Evolutionary conservation across 2,888 invertebrate genomes (phyloP).

Genomic region (Bombylius discolor): DNA sequence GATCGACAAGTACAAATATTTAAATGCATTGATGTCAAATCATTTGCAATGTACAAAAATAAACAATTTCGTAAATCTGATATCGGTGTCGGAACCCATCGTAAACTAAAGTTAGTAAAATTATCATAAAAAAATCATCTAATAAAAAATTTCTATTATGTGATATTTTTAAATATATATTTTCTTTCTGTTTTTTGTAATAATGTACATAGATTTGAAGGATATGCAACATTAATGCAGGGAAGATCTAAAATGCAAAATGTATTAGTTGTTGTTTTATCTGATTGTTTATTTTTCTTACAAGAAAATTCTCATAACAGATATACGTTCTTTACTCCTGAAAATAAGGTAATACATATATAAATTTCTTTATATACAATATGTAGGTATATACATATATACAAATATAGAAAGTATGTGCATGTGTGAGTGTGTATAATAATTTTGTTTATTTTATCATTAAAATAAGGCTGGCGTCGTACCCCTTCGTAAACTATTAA

Average conservation of each 20-base stretch:
- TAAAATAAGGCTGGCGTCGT: conserved; percentile 72
- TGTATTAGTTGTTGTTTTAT: conserved; percentile 76
- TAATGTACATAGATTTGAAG: conserved; percentile 55
- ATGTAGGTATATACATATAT: no score
- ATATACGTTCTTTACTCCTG: conserved; percentile 84
- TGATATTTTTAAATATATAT: not conserved
- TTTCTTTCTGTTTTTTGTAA: not conserved
- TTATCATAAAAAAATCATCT: not conserved
- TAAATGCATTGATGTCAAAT: conserved; percentile 83
- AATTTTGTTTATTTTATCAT: conserved; percentile 1
- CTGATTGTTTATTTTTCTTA: conserved; percentile 83
- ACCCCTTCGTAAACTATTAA: conserved; percentile 78
- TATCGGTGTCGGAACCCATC: conserved; percentile 65
- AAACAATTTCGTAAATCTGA: conserved; percentile 89
- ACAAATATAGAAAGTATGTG: not conserved
- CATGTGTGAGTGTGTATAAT: no score
- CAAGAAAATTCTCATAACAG: conserved; percentile 80
- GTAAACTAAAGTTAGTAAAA: conserved; percentile 54
- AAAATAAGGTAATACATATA: conserved; percentile 60
- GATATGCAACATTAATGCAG: conserved; percentile 78
- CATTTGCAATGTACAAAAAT: conserved; percentile 70
- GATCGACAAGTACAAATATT: conserved; percentile 85
- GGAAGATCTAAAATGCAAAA: conserved; percentile 83
- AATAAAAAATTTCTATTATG: not conserved
- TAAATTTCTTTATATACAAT: not conserved